Base-by-base conservation (phyloP, 2,888 invertebrate genomes). In the Eupithecia abbreviata region DNA sequence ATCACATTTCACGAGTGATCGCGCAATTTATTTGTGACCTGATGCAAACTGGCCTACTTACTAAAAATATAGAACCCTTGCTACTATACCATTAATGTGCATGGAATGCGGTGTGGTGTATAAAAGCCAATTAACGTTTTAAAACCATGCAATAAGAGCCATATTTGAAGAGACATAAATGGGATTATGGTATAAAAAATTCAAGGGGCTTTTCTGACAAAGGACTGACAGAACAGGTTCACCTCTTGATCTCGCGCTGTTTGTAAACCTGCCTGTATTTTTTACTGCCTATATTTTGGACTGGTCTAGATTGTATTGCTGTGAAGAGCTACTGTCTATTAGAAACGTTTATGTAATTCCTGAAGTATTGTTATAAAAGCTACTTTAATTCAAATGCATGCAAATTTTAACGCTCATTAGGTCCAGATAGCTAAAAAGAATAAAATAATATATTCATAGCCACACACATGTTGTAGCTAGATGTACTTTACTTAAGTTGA, bases 31-130 rank as follows among this genome's bases (percentile, higher is more conserved):
- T 81, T 82, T 80, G 81, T 82, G 81, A 82, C 85, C 84, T 86
- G 86, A 87, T 87, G 87, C 86, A 86, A 85, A 86, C 84, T 87
- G 87, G 79, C 89, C 89, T 86, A 89, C 84, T 83, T 88, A 82
- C 84, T 88, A 86, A 84, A 87, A 85, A 88, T 90, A 89, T 84
- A 85, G 80, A 85, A 83, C 78, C 80, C 82, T 83, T 75, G 73
- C 72, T 43, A 65, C 70, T 67, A 45, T 66, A 55, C 73, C 51
- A 51, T 74, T 67, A n/a, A 67, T 45, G 65, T 51, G 49, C 69
- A 69, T 71, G 66, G 70, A 70, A 74, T 70, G 45, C 55, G 69
- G 74, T 43, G 42, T 67, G 51, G 68, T 5, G 67, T 70, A 51
- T 49, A 68, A 13, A 73, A 67, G 71, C 67, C 41, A 30, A 42